phyloP scores from a whole-genome alignment of 1,140 invertebrate species.

The Fopius arisanus region DNA sequence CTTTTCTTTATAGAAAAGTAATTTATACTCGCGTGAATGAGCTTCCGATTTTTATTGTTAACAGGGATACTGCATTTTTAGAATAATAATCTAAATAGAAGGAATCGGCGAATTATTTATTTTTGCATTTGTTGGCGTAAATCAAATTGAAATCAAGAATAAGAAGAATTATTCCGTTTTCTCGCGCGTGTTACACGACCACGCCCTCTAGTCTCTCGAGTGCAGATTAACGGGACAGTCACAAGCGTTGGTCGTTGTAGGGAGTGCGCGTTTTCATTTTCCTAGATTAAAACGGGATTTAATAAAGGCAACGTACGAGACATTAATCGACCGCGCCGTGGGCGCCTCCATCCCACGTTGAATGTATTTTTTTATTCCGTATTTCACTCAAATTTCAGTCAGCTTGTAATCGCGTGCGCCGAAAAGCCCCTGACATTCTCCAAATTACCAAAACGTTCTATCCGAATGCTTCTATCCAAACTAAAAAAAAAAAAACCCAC shows the following conservation, averaged over 20 bases:
- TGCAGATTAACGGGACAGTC: conserved; percentile 29
- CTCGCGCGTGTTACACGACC: not conserved
- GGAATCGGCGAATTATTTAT: too few species aligned
- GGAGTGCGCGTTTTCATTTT: conserved; percentile 50
- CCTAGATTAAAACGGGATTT: conserved; percentile 60
- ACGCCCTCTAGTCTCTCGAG: conserved; percentile 17
- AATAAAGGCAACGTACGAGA: conserved; percentile 60
- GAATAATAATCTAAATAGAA: too few species aligned
- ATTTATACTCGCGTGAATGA: not conserved
- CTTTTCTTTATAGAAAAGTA: not conserved
- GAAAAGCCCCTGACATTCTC: not conserved
- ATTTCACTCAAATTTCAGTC: not conserved
- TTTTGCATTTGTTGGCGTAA: too few species aligned
- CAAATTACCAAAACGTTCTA: conserved; percentile 7
- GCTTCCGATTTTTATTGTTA: not conserved
- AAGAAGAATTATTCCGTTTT: not conserved
- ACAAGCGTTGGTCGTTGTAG: not conserved
- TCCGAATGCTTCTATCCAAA: conserved; percentile 1
- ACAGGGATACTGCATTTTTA: too few species aligned
- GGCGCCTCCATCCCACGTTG: not conserved
- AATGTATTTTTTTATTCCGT: not conserved
- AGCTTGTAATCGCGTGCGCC: not conserved
- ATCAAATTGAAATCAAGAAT: not conserved
- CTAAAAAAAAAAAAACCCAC: not conserved
- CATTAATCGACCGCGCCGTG: conserved; percentile 53